Base-by-base conservation (phyloP, 2,113 vertebrate species). In the Vireo altiloquus region DNA sequence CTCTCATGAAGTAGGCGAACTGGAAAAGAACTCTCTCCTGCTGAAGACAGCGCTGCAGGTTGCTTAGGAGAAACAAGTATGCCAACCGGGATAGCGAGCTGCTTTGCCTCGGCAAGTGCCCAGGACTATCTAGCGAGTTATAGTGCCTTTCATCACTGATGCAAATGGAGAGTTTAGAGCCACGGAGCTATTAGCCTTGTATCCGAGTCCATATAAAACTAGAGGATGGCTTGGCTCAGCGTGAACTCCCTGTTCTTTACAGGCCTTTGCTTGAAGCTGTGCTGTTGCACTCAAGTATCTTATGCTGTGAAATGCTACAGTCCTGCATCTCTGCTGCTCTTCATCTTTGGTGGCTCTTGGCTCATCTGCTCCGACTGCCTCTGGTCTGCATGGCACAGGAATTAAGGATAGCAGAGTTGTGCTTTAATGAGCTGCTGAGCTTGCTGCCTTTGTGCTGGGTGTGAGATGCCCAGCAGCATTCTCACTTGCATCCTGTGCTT, bases 131-230 rank as follows among this genome's bases (percentile, higher is more conserved):
- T 79, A 89, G 76, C 0, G 2, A 75, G 53, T 60, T 74, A 2
- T 7, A 52, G n/a, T 10, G 69, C 89, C 89, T 95, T 94, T 95
- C 89, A 91, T 95, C 93, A 93, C 39, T 24, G 82, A 89, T 96
- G 94, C 85, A 71, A 92, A 94, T 93, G 65, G 77, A 18, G 61
- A 35, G 27, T 63, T 90, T 20, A 71, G 80, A 78, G 76, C 3
- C 0, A 2, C 13, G 52, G 68, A 60, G 49, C 37, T 75, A 37
- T 87, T 80, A 56, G 31, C 47, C 30, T 75, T n/a, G 8, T 66
- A 31, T 54, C n/a, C 7, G 60, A 66, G 56, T 19, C 0, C 2
- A 2, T 27, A 17, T 2, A 21, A 37, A 77, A 17, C 65, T 25
- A 16, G 42, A 37, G 60, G 20, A 71, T 70, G 47, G 57, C 39